Base-by-base conservation (phyloP, 2,797 vertebrate species). In the Hyperoplus lanceolatus region DNA sequence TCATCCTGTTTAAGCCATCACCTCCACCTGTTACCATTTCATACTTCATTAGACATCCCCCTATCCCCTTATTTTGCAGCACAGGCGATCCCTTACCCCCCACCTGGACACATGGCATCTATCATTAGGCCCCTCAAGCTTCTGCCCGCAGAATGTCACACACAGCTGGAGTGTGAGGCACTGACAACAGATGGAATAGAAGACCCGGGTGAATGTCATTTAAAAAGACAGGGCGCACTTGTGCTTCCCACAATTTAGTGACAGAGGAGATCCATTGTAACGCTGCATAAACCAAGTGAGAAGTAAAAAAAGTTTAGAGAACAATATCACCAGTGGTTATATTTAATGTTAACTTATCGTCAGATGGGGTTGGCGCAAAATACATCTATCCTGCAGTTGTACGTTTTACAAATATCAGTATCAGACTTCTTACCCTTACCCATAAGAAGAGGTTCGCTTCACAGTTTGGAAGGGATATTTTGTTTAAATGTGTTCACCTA, bases 111-210 rank as follows among this genome's bases (percentile, higher is more conserved):
- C 77, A 80, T 79, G 73, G 69, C 85, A 70, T 83, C 77, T 78
- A 82, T 86, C 86, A 82, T 82, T 80, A 77, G 75, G 79, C 70
- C 80, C 61, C 66, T 21, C 29, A 29, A 29, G 57, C 62, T 56
- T 71, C 68, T 66, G 70, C 75, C 77, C 67, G 72, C 85, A 81
- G 85, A 90, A 90, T 91, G 87, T 90, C 89, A 93, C 90, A 51
- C 92, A 51, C 92, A 89, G 89, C 83, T 75, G 81, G 85, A 84
- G 80, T n/a, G 1, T 0, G 13, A 78, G 68, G 54, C 68, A 81
- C 59, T 61, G 81, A 83, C 75, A 77, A 60, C 62, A 5, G 60
- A 82, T 73, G 70, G 64, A 78, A 71, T n/a, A 67, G 43, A 64
- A 54, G 77, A 78, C 12, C 39, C 45, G 2, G 11, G 43, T 46